Evolutionary conservation across 23 tunicate genomes (phyloP).

Genomic region (Styela plicata): DNA sequence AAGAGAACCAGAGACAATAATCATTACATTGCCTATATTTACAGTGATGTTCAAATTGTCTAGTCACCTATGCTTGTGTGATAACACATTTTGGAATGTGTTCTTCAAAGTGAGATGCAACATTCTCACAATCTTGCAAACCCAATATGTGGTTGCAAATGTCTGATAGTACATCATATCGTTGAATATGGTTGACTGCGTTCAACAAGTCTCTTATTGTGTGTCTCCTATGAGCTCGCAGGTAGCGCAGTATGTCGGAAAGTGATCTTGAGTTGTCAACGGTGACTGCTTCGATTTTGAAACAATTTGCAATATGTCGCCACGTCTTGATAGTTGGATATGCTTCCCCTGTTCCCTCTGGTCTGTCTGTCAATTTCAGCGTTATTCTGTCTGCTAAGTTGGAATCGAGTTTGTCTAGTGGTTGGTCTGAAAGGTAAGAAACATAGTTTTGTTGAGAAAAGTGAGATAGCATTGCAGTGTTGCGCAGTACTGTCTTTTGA

Average conservation of each 20-base stretch:
- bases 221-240: constrained; percentile 5
- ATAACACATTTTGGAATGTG: neutral
- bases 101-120: neutral
- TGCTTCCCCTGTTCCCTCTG: constrained; percentile 13
- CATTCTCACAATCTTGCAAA: neutral
- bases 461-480: too few relatives aligned
- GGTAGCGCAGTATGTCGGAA: constrained; percentile 1
- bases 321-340: constrained; percentile 16
- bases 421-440: neutral
- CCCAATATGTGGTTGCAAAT: constrained; percentile 9
- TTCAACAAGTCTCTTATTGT: neutral
- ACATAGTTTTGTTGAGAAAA: too few relatives aligned
- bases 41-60: neutral
- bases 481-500: too few relatives aligned
- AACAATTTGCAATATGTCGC: constrained; percentile 4
- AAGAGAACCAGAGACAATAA: too few relatives aligned
- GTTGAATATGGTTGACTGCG: constrained; percentile 2
- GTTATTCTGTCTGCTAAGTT: constrained; percentile 2
- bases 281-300: neutral
- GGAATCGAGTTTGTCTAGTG: constrained; percentile 3
- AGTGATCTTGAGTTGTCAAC: constrained; percentile 8
- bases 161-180: constrained; percentile 3
- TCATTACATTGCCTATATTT: neutral
- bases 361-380: constrained; percentile 16
- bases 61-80: neutral